Evolutionary conservation across 1,140 invertebrate genomes (phyloP), one percentile per base, ranked within the genome.

Genomic region (Cherax quadricarinatus): DNA sequence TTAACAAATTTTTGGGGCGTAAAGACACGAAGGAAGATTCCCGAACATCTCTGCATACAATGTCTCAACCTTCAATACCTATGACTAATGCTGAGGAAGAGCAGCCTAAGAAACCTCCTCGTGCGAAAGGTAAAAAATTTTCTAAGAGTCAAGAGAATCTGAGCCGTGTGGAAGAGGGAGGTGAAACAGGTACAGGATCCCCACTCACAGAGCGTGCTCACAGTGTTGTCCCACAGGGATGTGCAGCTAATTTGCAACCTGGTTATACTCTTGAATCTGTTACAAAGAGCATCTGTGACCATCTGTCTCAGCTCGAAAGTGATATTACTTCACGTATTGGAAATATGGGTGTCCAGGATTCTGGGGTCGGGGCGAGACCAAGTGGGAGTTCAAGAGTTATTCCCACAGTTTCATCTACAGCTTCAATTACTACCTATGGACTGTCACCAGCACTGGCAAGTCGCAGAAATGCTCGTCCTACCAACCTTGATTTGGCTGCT

Each of bases 1-100:
- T 94, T 7, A 94, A 94, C 60, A 94, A 94, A 80, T 94, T 94
- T 51, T 53, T 94, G 57, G 93, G 93, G n/a, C 83, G 93, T 24
- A 94, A 94, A 62, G 89, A 92, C 60, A 66, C 85, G 75, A 78
- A 91, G 14, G 85, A 91, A 24, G n/a, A 92, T n/a, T n/a, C 41
- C n/a, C 62, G 57, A 78, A n/a, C 86, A 18, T 60, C 91, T 9
- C 80, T 57, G 1, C 60, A 51, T 3, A 75, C 86, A 30, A 51
- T 75, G n/a, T 70, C 79, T 30, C 57, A 84, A 53, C 70, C 86
- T 16, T 73, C 78, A 41, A 57, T 62, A 18, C 30, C 78, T 30
- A 70, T 85, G 12, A 62, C 57, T 18, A 78, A 73, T 41, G 21
- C 53, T 18, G 88, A 85, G 24, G 88, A 91, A 12, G 90, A 92